Percentiles rank a stretch among this genome's conserved stretches.
phyloP scores from a whole-genome alignment of 2,113 vertebrate species.

The Isichthys henryi region DNA sequence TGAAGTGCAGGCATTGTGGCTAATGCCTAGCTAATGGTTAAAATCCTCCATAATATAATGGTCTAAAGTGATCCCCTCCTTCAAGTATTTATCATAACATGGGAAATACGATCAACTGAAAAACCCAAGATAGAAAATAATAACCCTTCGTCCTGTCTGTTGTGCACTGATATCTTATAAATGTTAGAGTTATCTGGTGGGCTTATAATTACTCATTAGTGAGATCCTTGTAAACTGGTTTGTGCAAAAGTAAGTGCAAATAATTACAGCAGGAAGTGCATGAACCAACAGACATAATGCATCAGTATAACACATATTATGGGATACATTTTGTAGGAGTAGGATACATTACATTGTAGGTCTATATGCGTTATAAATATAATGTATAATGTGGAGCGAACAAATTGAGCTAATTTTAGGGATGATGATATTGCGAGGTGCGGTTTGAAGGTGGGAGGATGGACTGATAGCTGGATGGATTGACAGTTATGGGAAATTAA shows the following conservation, averaged over 20 bases:
- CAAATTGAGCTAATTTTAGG: neutral
- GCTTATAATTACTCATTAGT: neutral
- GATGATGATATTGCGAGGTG: neutral
- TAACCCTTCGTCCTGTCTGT: neutral
- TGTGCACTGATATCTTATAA: neutral
- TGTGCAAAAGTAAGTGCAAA: neutral
- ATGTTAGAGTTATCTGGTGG: too few relatives aligned
- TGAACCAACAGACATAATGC: neutral
- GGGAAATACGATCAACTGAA: neutral
- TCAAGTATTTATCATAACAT: neutral
- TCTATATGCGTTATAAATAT: neutral
- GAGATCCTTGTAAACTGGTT: neutral
- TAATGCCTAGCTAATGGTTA: neutral
- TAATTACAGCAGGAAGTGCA: neutral
- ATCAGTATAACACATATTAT: neutral
- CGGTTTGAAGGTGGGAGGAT: neutral
- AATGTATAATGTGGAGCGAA: neutral
- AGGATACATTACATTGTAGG: neutral
- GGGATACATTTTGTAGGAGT: neutral
- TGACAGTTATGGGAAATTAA: neutral
- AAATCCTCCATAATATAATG: neutral
- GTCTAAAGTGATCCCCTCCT: neutral
- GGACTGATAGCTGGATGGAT: neutral
- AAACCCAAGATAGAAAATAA: neutral
- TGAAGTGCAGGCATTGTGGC: neutral